Percentiles rank a stretch among this genome's conserved stretches.
Conservation (phyloP, 1,140 invertebrate species). For the Paralvinella palmiformis region DNA sequence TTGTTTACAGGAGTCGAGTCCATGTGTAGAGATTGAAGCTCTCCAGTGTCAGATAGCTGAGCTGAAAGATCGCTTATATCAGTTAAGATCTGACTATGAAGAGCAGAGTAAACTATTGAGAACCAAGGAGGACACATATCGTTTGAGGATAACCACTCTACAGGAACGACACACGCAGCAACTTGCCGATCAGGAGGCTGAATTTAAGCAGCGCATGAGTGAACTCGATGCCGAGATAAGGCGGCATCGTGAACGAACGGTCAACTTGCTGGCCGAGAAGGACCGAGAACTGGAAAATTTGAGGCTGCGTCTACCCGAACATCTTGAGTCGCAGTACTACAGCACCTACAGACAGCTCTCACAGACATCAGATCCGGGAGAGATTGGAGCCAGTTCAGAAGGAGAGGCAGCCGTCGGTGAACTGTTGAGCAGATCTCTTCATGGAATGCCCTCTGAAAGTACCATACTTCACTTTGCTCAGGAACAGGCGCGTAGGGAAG, state of each 20-base stretch:
- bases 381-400: slow-evolving; percentile 16
- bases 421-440: slow-evolving; percentile 29
- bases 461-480: slow-evolving; percentile 78
- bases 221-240: slow-evolving; percentile 69
- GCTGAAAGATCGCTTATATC: slow-evolving; percentile 36
- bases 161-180: slow-evolving; percentile 57
- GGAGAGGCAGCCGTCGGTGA: slow-evolving; percentile 34
- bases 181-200: slow-evolving; percentile 53
- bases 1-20: slow-evolving; percentile 31
- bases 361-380: neutral
- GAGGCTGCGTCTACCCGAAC: neutral
- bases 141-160: slow-evolving; percentile 29
- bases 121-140: slow-evolving; percentile 32
- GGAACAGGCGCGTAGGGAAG: slow-evolving; percentile 72
- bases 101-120: slow-evolving; percentile 53
- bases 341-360: neutral
- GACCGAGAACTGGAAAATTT: slow-evolving; percentile 63
- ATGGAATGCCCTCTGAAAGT: slow-evolving; percentile 34
- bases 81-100: slow-evolving; percentile 41
- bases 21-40: slow-evolving; percentile 39
- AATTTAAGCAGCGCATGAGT: slow-evolving; percentile 57
- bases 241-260: slow-evolving; percentile 70
- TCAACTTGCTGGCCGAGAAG: slow-evolving; percentile 70
- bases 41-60: slow-evolving; percentile 44
- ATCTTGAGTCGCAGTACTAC: slow-evolving; percentile 3